These are phyloP conservation scores for Notoglanidium macrostoma DNA, from an alignment of 2,797 vertebrate genomes.

Conservation along the genomic window DNA sequence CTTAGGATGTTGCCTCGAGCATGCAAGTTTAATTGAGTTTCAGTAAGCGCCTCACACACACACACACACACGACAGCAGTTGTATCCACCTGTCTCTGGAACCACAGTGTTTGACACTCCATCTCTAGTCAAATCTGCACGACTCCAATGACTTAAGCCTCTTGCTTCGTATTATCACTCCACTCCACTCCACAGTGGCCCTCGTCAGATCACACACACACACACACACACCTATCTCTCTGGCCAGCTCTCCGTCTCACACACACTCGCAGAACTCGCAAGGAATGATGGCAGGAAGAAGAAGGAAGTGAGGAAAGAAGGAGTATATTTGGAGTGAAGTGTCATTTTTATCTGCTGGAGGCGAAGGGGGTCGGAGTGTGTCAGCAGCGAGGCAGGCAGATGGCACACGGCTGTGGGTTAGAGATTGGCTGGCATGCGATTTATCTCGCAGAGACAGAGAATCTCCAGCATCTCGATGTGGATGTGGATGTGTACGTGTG, in stretches of 20 bases:
- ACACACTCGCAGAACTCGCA: not conserved
- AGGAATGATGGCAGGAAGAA: conserved; percentile 24
- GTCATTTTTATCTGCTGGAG: conserved; percentile 55
- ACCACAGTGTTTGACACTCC: conserved; percentile 25
- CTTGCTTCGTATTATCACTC: conserved; percentile 32
- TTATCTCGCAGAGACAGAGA: conserved; percentile 56
- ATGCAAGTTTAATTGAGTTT: conserved; percentile 1
- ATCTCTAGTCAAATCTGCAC: conserved; percentile 31
- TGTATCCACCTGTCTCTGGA: conserved; percentile 6
- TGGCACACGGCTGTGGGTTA: conserved; percentile 39
- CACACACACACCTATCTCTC: conserved; percentile 9
- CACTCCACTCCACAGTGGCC: conserved; percentile 19
- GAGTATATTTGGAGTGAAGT: conserved; percentile 39
- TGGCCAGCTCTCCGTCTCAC: conserved; percentile 3
- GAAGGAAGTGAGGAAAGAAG: conserved; percentile 38
- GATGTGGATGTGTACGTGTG: conserved; percentile 45
- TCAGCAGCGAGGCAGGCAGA: conserved; percentile 49
- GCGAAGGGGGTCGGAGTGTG: conserved; percentile 46
- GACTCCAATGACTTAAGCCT: conserved; percentile 28
- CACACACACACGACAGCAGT: conserved; percentile 17
- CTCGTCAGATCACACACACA: conserved; percentile 10
- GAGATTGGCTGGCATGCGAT: conserved; percentile 51
- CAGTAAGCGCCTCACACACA: not conserved
- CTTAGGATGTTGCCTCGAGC: conserved; percentile 10
- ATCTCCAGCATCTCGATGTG: conserved; percentile 50